Base-by-base conservation (phyloP, 2,888 invertebrate species). In the Dicyrtomina minuta region DNA sequence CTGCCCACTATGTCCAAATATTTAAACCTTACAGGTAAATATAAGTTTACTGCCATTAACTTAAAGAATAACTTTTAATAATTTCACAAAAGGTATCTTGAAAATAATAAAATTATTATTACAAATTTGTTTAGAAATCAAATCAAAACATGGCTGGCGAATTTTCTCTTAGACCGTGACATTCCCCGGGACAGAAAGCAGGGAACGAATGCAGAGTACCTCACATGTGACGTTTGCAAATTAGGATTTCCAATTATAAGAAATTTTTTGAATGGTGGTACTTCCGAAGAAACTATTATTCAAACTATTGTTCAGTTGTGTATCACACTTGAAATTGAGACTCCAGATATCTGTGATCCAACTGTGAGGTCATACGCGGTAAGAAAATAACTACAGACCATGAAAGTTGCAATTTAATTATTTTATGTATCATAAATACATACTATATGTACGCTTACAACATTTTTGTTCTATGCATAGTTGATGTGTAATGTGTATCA, bases 361-460 rank as follows among this genome's bases (percentile, higher is more conserved):
- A 75, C 74, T 17, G 70, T 77, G 12, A 20, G 13, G 2, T 61
- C 72, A 13, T 77, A 74, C 66, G 72, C 71, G 6, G 77, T 74
- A 44, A n/a, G n/a, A n/a, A n/a, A n/a, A n/a, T n/a, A n/a, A n/a
- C n/a, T n/a, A n/a, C n/a, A n/a, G n/a, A n/a, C n/a, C n/a, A n/a
- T n/a, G n/a, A n/a, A n/a, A n/a, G n/a, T n/a, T n/a, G n/a, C n/a
- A n/a, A n/a, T n/a, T n/a, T n/a, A n/a, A n/a, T n/a, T n/a, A n/a
- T n/a, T n/a, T n/a, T n/a, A n/a, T n/a, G n/a, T n/a, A n/a, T n/a
- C n/a, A n/a, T n/a, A n/a, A n/a, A n/a, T n/a, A n/a, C n/a, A n/a
- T n/a, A n/a, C n/a, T 13, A 22, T 12, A 10, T 41, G 8, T 13
- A 41, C 43, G 13, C 13, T 41, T 41, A 8, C 8, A 41, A 41